Evolutionary conservation across 2,797 vertebrate species (phyloP).

Genomic region (Phaenicophaeus curvirostris): DNA sequence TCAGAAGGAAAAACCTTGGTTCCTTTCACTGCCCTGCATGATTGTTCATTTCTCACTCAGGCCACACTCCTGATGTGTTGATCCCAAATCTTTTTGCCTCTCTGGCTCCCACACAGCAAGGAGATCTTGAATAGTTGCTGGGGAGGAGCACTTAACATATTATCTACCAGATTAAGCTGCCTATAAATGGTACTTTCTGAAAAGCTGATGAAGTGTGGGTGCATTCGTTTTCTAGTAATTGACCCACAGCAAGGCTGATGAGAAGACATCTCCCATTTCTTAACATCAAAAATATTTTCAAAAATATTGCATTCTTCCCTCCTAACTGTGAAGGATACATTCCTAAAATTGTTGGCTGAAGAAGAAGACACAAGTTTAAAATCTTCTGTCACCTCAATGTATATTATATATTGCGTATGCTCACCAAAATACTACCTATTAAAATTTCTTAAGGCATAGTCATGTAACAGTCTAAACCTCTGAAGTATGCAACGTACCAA

Average conservation of each 20-base stretch:
- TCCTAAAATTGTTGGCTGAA: not conserved
- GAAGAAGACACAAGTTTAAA: not conserved
- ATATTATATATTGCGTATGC: not conserved
- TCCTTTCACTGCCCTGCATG: accelerated
- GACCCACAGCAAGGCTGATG: not conserved
- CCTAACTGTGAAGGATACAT: not conserved
- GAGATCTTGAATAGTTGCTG: accelerated
- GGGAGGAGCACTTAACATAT: not conserved
- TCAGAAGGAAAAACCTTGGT: not conserved
- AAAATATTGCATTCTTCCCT: not conserved
- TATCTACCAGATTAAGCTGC: not conserved
- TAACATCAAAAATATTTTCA: no score
- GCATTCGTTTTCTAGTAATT: not conserved
- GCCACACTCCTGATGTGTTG: not conserved
- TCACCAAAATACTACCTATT: not conserved
- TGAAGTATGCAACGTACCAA: not conserved
- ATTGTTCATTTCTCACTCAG: not conserved
- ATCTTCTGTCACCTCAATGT: not conserved
- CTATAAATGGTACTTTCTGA: not conserved
- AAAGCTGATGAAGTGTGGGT: not conserved
- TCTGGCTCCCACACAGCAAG: not conserved
- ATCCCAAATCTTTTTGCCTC: not conserved
- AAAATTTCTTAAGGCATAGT: not conserved
- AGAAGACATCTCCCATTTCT: not conserved
- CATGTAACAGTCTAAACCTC: not conserved